Evolutionary conservation across 2,797 vertebrate genomes (phyloP), one percentile per base, ranked within the genome.

Genomic region (Platalea minor): DNA sequence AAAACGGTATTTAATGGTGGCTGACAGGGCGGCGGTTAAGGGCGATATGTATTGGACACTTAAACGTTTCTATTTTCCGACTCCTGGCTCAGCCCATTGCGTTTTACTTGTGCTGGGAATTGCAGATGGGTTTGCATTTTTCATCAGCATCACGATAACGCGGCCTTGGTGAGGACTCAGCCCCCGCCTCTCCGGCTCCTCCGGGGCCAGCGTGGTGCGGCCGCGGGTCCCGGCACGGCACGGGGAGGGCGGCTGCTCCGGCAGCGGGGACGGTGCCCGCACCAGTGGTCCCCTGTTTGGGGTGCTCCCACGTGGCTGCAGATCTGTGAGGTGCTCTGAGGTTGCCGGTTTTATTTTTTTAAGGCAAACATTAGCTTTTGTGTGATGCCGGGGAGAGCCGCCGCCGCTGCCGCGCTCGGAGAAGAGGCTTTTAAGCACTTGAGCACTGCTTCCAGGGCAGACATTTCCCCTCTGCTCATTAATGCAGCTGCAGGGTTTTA

Each of bases 71-170:
- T 92, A 9, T 97, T 96, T 85, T 69, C 92, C 86, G 46, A 37
- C 82, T 93, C 74, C 92, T 85, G 97, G 96, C 91, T 81, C 89
- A 53, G 95, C 95, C 94, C 57, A 39, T 69, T 92, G 95, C 85
- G 35, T 97, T 94, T 94, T 78, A 85, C 75, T 53, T 41, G 72
- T 12, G 92, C 51, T 65, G 84, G 75, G 74, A 43, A 39, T 72
- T 91, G 87, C 45, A 37, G 29, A 21, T 57, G 83, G 73, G 17
- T n/a, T 65, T 54, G 74, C n/a, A 0, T 19, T 33, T 3, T 15
- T 82, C 83, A 87, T 83, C 57, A 13, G 57, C 50, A 5, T 70
- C 72, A 56, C 24, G 10, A 33, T 2, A 4, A 14, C 1, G 24
- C 3, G 7, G 76, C 37, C 25, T 25, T 2, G 4, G 39, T 1